Percentiles rank a stretch among this genome's conserved stretches.
phyloP scores from a whole-genome alignment of 2,888 invertebrate species.

The Eremobia ochroleuca region DNA sequence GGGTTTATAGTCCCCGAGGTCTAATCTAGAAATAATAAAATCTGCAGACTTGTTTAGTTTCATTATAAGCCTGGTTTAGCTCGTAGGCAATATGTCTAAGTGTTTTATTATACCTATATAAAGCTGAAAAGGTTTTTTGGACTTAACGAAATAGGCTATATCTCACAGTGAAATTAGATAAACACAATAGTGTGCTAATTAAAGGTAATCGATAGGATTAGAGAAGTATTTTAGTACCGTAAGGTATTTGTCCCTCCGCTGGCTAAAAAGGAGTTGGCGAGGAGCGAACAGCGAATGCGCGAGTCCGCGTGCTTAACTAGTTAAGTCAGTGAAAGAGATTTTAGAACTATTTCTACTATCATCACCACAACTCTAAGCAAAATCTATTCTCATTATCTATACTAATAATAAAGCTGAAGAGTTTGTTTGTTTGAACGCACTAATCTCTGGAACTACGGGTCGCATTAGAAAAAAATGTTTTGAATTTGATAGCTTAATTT shows the following conservation, averaged over 20 bases:
- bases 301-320: too few species aligned
- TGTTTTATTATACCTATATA: slow-evolving; percentile 38
- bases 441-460: too few species aligned
- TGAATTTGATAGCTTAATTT: too few species aligned
- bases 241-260: neutral
- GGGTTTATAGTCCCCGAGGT: slow-evolving; percentile 15
- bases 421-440: too few species aligned
- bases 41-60: slow-evolving; percentile 9
- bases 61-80: slow-evolving; percentile 15
- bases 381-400: too few species aligned
- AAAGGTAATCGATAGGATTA: neutral
- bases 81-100: slow-evolving; percentile 1
- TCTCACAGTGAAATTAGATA: neutral
- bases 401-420: too few species aligned
- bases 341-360: too few species aligned
- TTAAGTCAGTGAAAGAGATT: too few species aligned
- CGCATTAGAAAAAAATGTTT: too few species aligned
- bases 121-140: slow-evolving; percentile 14
- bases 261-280: neutral
- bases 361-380: too few species aligned
- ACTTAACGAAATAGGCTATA: neutral
- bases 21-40: slow-evolving; percentile 46
- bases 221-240: neutral
- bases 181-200: neutral
- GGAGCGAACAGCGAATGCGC: neutral